These are phyloP conservation scores for Huso huso DNA, from an alignment of 2,797 vertebrate genomes.

Conservation along the genomic window DNA sequence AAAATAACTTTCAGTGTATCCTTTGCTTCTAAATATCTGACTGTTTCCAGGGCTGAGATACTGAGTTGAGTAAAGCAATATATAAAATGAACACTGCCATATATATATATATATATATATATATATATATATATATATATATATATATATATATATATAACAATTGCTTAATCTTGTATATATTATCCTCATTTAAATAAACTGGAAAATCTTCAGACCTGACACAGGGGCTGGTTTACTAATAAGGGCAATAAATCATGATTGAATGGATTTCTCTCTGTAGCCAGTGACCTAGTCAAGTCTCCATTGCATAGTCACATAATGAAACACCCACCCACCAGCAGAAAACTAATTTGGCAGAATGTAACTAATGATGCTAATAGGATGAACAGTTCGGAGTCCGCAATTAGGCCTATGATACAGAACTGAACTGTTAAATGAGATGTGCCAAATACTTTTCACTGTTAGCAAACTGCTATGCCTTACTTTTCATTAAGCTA, in stretches of 20 bases:
- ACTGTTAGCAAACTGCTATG: constrained; percentile 15
- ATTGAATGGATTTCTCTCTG: neutral
- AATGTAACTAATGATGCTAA: constrained; percentile 18
- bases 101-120: no score
- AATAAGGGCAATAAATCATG: neutral
- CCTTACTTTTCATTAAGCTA: constrained; percentile 33
- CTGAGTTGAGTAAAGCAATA: no score
- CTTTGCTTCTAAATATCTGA: no score
- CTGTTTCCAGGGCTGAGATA: no score
- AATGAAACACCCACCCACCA: neutral
- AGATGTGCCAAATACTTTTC: constrained; percentile 19
- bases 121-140: no score
- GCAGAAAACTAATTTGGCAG: constrained; percentile 18
- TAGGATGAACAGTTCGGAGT: constrained; percentile 15
- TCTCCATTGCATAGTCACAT: neutral
- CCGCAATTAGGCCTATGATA: constrained; percentile 7
- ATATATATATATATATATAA: no score
- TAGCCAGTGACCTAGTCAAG: neutral
- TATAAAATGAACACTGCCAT: no score
- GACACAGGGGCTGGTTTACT: neutral
- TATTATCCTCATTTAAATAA: no score
- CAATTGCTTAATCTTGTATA: no score
- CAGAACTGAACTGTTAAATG: constrained; percentile 6
- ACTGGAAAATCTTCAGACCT: no score
- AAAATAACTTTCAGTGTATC: no score